Base-by-base conservation (phyloP, 2,113 vertebrate genomes). In the Miniopterus natalensis region DNA sequence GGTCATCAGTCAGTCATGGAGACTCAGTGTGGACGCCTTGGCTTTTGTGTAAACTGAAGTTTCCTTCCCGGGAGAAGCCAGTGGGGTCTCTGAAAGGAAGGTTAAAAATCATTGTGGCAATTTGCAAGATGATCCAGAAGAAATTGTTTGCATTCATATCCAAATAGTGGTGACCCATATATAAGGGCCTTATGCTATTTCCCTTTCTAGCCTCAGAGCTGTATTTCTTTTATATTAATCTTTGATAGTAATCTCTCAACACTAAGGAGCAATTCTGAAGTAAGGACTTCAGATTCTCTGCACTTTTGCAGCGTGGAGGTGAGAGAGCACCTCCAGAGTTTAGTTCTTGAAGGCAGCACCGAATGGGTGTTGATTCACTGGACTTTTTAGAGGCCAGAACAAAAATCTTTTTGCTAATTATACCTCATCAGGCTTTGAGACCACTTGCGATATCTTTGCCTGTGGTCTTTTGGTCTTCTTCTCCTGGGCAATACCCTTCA, bases 1-100 rank as follows among this genome's bases (percentile, higher is more conserved):
- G 96, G 97, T 96, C 94, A 97, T 40, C 90, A 90, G 94, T 96
- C 92, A 90, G 86, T 97, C 96, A 61, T 9, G 31, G 87, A 95
- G 90, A 93, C 71, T 81, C 80, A 59, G 42, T 27, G 42, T 8
- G 1, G 71, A 90, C 84, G 88, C 84, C 66, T 65, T 94, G 84
- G 96, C 95, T 96, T 95, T 94, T 94, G 84, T 96, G 78, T 57
- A 20, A 20, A 27, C 51, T 92, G 81, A 80, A 78, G 63, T 88
- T 92, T 81, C 49, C n/a, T 84, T 94, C 63, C 53, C 17, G 6
- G 42, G 70, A 88, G 96, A 81, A 88, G 53, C 49, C 77, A 25
- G 49, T 31, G 75, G 53, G 31, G 18, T 92, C 79, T 94, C 79
- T 73, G 71, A 92, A 63, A 93, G 68, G 65, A 65, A 95, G 86